Base-by-base conservation (phyloP, 2,797 vertebrate species). In the Myotis pilosus region DNA sequence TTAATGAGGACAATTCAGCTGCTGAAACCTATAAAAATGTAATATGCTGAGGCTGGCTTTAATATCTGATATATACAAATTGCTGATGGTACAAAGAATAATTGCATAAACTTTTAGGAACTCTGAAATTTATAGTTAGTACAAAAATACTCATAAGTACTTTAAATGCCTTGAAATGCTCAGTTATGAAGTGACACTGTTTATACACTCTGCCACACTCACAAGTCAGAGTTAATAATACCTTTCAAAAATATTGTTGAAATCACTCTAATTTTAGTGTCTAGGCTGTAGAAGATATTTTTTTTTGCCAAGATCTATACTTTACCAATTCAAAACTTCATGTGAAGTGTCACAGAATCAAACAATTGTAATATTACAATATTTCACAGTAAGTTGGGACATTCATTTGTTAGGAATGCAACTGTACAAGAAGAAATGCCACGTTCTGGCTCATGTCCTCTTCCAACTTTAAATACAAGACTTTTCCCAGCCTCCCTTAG, bases 31-130 rank as follows among this genome's bases (percentile, higher is more conserved):
- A 86, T 89, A 83, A 94, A 96, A 91, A 79, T 68, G n/a, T 51
- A 94, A 69, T 69, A 69, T 94, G 55, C 36, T 96, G 62, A 83
- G 49, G 25, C 15, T 93, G 68, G 41, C 47, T 93, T 91, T 96
- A 93, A 86, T 95, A 94, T 64, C 69, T 83, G 49, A 83, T 74
- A 51, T 92, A 62, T 75, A 93, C 64, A 91, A 75, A 93, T 89
- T 91, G 41, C 75, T 93, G 79, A 82, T 82, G 49, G 60, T 78
- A 85, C 44, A 74, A 97, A 88, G 68, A 94, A 94, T 92, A 95
- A 93, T 72, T 91, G 87, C 25, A 25, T 74, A 64, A 44, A 76
- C 38, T 95, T 89, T 91, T 84, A 84, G 60, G 51, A 85, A 87
- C 28, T 75, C 51, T 86, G 75, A 82, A 89, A 87, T 93, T 94